Percentiles rank a stretch among this genome's conserved stretches.
Evolutionary conservation across 2,113 vertebrate species (phyloP).

Genomic region (Neolamprologus sp.): DNA sequence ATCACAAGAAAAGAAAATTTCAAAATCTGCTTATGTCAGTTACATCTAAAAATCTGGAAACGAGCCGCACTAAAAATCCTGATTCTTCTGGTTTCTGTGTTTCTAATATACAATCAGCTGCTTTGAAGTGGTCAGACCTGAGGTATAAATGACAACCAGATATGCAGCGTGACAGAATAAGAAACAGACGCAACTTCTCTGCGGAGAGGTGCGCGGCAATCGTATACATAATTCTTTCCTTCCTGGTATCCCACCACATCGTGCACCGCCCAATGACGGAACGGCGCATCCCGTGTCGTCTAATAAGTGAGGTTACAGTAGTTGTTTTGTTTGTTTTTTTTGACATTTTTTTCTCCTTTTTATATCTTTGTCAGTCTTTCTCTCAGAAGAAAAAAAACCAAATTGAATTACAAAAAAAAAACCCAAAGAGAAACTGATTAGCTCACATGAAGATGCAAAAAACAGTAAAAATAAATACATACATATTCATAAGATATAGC

Average conservation of each 20-base stretch:
- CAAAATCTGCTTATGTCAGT: constrained; percentile 34
- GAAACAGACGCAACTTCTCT: constrained; percentile 8
- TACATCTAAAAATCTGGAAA: constrained; percentile 47
- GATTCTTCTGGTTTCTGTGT: constrained; percentile 54
- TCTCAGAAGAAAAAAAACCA: constrained; percentile 25
- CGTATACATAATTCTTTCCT: constrained; percentile 24
- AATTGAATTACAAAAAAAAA: background rate
- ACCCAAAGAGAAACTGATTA: background rate
- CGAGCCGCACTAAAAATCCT: constrained; percentile 58
- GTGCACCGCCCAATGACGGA: background rate
- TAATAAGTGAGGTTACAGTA: constrained; percentile 62
- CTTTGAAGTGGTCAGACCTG: constrained; percentile 71
- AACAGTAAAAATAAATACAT: constrained; percentile 59
- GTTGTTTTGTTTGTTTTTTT: constrained; percentile 47
- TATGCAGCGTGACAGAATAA: constrained; percentile 54
- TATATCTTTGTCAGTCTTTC: constrained; percentile 49
- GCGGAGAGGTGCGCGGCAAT: constrained; percentile 40
- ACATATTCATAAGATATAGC: constrained; percentile 45
- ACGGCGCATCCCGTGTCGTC: constrained; percentile 17
- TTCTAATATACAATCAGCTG: constrained; percentile 71
- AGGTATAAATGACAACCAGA: constrained; percentile 72
- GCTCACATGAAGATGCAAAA: constrained; percentile 46
- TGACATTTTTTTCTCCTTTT: constrained; percentile 16
- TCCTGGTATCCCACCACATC: background rate
- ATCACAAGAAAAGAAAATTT: background rate